A percentile compares a stretch with the other conserved stretches of the same genome.
phyloP scores from a whole-genome alignment of 2,113 vertebrate genomes.

The Scophthalmus maximus region DNA sequence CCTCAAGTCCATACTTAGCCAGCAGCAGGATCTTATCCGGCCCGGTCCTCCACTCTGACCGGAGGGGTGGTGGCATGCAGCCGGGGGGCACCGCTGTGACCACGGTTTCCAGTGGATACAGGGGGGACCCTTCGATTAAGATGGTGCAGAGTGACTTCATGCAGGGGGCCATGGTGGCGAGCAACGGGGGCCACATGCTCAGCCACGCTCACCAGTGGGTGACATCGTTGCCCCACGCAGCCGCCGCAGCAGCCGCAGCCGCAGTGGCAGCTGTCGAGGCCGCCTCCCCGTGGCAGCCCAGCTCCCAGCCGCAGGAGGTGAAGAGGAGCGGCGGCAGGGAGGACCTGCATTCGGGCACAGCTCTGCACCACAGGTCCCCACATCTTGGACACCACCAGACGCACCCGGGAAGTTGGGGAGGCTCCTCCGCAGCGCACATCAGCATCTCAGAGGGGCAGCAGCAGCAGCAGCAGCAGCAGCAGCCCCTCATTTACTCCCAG shows the following conservation, averaged over 20 bases:
- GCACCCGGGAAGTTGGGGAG: constrained; percentile 89
- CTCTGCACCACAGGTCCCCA: constrained; percentile 90
- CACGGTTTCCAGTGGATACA: constrained; percentile 89
- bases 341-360: constrained; percentile 88
- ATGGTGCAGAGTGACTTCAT: constrained; percentile 97
- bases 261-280: constrained; percentile 89
- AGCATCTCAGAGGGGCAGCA: constrained; percentile 86
- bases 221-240: constrained; percentile 92
- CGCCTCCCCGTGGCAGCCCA: constrained; percentile 89
- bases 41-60: constrained; percentile 90
- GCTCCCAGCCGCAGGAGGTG: constrained; percentile 87
- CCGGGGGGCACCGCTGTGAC: constrained; percentile 87
- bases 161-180: constrained; percentile 93
- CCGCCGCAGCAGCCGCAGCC: constrained; percentile 90
- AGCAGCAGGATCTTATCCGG: constrained; percentile 90
- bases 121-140: constrained; percentile 89
- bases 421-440: constrained; percentile 88
- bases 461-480: constrained; percentile 84
- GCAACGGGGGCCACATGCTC: constrained; percentile 94
- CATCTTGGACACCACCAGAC: constrained; percentile 90
- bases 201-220: constrained; percentile 97
- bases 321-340: constrained; percentile 88
- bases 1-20: constrained; percentile 92
- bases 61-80: constrained; percentile 88
- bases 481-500: constrained; percentile 92